Evolutionary conservation across 2,797 vertebrate genomes (phyloP).

Genomic region (Sebastes melanostomus): DNA sequence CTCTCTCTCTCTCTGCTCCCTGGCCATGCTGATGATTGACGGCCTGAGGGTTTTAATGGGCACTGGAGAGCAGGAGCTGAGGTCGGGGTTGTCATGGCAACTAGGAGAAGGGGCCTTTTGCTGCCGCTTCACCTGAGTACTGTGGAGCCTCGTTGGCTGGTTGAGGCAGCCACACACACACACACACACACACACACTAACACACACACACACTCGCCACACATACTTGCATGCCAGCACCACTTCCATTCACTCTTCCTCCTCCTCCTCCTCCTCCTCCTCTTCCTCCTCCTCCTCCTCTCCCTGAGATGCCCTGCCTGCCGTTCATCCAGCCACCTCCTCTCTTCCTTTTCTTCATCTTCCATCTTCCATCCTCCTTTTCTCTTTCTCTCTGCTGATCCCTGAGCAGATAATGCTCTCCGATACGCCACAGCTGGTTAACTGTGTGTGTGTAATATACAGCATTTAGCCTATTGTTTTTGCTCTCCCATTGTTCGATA

Average conservation of each 20-base stretch:
- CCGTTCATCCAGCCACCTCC: conserved; percentile 35
- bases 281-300: conserved; percentile 47
- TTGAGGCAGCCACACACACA: conserved; percentile 53
- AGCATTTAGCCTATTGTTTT: conserved; percentile 38
- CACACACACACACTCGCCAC: conserved; percentile 33
- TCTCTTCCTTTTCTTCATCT: conserved; percentile 32
- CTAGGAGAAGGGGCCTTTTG: conserved; percentile 84
- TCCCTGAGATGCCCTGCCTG: conserved; percentile 40
- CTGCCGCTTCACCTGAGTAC: conserved; percentile 83
- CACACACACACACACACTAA: conserved; percentile 20
- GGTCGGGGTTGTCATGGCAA: conserved; percentile 89
- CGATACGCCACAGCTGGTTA: conserved; percentile 33
- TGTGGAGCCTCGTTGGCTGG: conserved; percentile 73
- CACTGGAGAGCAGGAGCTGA: conserved; percentile 86
- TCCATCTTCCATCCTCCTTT: conserved; percentile 12
- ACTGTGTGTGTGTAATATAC: background rate
- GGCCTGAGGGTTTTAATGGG: conserved; percentile 88
- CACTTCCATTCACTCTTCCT: conserved; percentile 64
- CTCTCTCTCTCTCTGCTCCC: conserved; percentile 69
- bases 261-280: conserved; percentile 39
- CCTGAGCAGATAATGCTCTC: conserved; percentile 19
- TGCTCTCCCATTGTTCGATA: conserved; percentile 22
- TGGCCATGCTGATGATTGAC: conserved; percentile 86
- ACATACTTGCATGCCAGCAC: conserved; percentile 58
- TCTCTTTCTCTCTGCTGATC: conserved; percentile 26